Evolutionary conservation across 2,113 vertebrate genomes (phyloP), one percentile per base, ranked within the genome.

Genomic region (Ciconia boyciana): DNA sequence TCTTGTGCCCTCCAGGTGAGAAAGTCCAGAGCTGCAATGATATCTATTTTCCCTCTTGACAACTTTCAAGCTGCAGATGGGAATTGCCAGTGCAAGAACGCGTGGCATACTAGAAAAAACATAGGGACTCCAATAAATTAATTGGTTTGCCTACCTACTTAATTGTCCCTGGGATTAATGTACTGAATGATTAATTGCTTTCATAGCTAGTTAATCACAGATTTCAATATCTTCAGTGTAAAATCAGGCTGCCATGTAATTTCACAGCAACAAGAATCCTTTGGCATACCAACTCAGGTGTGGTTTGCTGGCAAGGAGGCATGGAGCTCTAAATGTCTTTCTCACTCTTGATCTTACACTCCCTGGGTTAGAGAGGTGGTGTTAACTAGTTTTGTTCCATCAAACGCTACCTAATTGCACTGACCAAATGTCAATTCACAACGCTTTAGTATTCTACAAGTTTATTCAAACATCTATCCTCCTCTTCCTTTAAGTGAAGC

Each of bases 121-220:
- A 41, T 14, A 43, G n/a, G 21, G 24, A 51, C 64, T 87, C 61
- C 68, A 71, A 64, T 70, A 87, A 82, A 84, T 90, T 75, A 94
- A 55, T 90, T 88, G 52, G 39, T 81, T 89, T 95, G 52, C 69
- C 74, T 91, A 85, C 66, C 80, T 72, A 57, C 34, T n/a, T 89
- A 89, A 84, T 85, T 93, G 87, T 89, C 44, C 52, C 54, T 85
- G 74, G 39, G 43, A 92, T 93, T 94, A 91, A 87, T 58, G 44
- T 64, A 83, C 55, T 48, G 80, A 65, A 80, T 92, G 51, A 91
- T 93, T 93, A 96, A 95, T 89, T 94, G 77, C 43, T 51, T 93
- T 92, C 48, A 43, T 76, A 82, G 76, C 48, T 89, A 78, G 64
- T 89, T 95, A 77, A 84, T 83, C 39, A 87, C 0, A 0, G 39